Base-by-base conservation (phyloP, 2,113 vertebrate species). In the Lophotis ruficrista region DNA sequence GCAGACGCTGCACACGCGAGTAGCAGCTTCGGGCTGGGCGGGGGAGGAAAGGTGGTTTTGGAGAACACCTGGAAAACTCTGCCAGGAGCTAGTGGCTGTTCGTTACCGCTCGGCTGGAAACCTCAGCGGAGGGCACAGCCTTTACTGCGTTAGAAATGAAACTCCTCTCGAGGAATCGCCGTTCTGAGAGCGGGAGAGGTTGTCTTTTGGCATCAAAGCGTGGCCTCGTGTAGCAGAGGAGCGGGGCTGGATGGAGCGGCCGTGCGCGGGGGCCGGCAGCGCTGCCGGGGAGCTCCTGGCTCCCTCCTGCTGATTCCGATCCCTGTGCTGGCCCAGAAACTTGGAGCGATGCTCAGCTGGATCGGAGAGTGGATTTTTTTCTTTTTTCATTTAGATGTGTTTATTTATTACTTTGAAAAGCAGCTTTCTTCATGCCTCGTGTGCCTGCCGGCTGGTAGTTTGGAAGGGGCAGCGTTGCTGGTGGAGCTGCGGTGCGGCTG, bases 401-500 rank as follows among this genome's bases (percentile, higher is more conserved):
- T 43, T 19, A 33, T 75, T 56, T 30, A 9, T 45, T 66, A 3
- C 53, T 35, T 25, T 20, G 23, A 23, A 33, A 10, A 87, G 69
- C 58, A 35, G 8, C 62, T 51, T 48, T 38, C 10, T 14, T 35
- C 4, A 0, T 14, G 41, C 20, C 35, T 45, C 10, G 3, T 0
- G 6, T 61, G 86, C 53, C 62, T 57, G 58, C 20, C 2, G 20
- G 75, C 45, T 33, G 7, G 23, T 17, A 12, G 19, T 35, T 23
- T 4, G 13, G 4, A 1, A 2, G 0, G 2, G 72, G 28, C 37
- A 12, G 25, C 9, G 3, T 15, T 14, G 54, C 41, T 3, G 16
- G 38, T 5, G 37, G 51, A 41, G 61, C 43, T 57, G 2, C 24
- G 1, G 37, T 22, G 60, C 21, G 4, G 28, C 71, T 19, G 86